Conservation (phyloP, 2,113 vertebrate genomes). For the Pygoscelis adeliae region DNA sequence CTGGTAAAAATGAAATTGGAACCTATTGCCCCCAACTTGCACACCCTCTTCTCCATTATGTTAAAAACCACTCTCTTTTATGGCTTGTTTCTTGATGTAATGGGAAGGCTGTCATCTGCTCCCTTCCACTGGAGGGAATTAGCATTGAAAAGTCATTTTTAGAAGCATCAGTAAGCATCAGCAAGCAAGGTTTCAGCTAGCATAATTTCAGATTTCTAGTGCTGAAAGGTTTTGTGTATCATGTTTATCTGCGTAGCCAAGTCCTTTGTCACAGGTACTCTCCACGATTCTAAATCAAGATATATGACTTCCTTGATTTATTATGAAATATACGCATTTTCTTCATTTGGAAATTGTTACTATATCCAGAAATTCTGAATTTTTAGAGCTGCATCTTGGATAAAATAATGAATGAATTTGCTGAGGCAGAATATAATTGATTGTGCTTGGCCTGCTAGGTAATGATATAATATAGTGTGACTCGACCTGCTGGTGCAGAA, state of each 20-base stretch:
- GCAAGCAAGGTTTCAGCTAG: background rate
- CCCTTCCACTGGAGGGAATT: background rate
- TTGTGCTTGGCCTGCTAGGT: constrained; percentile 4
- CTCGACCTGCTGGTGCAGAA: background rate
- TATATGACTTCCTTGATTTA: background rate
- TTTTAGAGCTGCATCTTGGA: constrained; percentile 7
- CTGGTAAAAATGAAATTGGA: background rate
- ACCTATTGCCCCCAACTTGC: background rate
- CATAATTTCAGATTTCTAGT: background rate
- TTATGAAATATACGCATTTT: background rate
- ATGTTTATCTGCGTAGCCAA: background rate
- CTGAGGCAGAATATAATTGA: background rate
- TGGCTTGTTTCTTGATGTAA: background rate
- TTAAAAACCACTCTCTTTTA: background rate
- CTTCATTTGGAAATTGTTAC: background rate
- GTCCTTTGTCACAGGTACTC: background rate
- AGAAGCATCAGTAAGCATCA: background rate
- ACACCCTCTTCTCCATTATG: background rate
- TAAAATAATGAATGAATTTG: constrained; percentile 24
- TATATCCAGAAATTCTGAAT: background rate
- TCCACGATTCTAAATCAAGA: background rate
- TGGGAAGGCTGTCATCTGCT: background rate
- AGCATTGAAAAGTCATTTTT: background rate
- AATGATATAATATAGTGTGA: background rate
- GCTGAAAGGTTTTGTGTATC: background rate